Conservation (phyloP, 2,888 invertebrate genomes). For the Esperia sulphurella region DNA sequence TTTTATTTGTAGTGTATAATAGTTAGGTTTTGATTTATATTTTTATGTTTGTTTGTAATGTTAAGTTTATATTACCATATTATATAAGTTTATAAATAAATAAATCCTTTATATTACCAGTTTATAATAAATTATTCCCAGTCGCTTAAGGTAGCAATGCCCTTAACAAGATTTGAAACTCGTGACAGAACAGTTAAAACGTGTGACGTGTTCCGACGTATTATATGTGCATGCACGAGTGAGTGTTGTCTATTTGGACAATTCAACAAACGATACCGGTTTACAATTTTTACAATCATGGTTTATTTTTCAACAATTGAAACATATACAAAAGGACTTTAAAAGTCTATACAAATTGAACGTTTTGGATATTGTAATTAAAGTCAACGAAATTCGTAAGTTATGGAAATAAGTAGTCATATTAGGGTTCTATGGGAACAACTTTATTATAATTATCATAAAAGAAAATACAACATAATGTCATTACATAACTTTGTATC, state of each 20-base stretch:
- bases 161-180: conserved; percentile 23
- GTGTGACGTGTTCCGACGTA: conserved; percentile 42
- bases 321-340: conserved; percentile 31
- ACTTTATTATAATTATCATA: neutral
- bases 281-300: conserved; percentile 9
- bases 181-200: conserved; percentile 46
- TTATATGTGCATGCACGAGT: conserved; percentile 33
- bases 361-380: conserved; percentile 25
- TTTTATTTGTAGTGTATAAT: too few species aligned
- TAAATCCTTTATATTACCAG: too few species aligned
- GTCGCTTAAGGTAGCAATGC: too few species aligned
- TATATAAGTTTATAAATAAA: too few species aligned
- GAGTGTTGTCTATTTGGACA: conserved; percentile 33
- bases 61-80: too few species aligned
- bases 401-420: conserved; percentile 12
- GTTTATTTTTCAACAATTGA: too few species aligned
- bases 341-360: conserved; percentile 30
- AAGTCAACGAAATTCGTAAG: conserved; percentile 39
- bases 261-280: conserved; percentile 34
- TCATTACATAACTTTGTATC: too few species aligned
- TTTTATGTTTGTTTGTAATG: too few species aligned
- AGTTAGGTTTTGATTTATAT: too few species aligned
- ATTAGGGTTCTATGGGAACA: neutral
- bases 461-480: too few species aligned
- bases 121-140: too few species aligned